A percentile compares a stretch with the other conserved stretches of the same genome.
These are phyloP conservation scores for Planococcus citri DNA, from an alignment of 1,140 invertebrate species.

Conservation along the genomic window DNA sequence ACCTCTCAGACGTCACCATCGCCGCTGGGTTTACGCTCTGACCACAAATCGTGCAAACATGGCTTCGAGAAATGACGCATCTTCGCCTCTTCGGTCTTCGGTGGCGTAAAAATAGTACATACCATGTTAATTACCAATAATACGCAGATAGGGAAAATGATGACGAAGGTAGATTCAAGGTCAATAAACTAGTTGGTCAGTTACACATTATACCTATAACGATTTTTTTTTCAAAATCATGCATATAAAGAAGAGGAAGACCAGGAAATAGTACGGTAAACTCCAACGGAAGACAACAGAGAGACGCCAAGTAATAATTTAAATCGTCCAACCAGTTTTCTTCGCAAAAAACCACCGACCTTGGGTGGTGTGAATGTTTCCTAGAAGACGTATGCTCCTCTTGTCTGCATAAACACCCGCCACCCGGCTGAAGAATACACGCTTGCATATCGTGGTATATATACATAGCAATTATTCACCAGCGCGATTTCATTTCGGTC, in stretches of 20 bases:
- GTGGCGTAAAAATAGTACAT: too few species aligned
- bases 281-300: background rate
- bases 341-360: background rate
- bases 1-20: too few species aligned
- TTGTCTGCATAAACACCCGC: background rate
- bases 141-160: background rate
- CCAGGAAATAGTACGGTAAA: background rate
- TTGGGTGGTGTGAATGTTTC: background rate
- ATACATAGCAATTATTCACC: background rate
- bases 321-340: background rate
- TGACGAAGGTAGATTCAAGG: background rate
- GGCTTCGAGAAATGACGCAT: too few species aligned
- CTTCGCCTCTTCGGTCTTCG: too few species aligned
- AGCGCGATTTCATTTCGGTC: background rate
- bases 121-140: background rate
- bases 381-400: background rate
- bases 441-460: too few species aligned
- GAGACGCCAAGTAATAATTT: background rate
- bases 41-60: too few species aligned
- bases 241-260: background rate
- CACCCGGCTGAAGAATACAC: background rate
- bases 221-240: too few species aligned
- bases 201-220: background rate
- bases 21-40: too few species aligned
- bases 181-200: slow-evolving; percentile 3